A percentile compares a stretch with the other conserved stretches of the same genome.
phyloP scores from a whole-genome alignment of 2,113 vertebrate genomes.

The Microcebus murinus region DNA sequence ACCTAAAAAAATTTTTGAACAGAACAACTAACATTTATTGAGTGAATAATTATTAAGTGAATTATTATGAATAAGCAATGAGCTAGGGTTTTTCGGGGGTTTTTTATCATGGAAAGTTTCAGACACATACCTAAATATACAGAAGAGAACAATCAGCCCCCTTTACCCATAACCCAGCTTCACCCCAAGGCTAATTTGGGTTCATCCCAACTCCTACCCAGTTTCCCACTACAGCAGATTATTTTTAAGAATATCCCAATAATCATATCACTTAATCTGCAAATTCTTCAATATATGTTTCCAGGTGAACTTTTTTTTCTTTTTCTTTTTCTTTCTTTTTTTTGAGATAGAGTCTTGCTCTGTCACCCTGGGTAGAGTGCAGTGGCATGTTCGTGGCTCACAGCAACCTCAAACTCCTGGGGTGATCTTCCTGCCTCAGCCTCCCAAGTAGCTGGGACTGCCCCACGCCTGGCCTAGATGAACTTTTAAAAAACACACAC shows the following conservation, averaged over 20 bases:
- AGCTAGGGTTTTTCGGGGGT: background rate
- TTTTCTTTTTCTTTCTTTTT: no score
- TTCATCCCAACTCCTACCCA: background rate
- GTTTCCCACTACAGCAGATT: background rate
- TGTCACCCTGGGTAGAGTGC: no score
- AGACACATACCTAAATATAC: background rate
- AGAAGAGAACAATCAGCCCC: background rate
- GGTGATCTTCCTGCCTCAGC: no score
- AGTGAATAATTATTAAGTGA: background rate
- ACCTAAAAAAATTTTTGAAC: background rate
- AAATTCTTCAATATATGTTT: constrained; percentile 4
- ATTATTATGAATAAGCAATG: background rate
- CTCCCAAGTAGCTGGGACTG: no score
- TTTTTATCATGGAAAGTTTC: background rate
- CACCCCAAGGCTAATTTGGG: background rate
- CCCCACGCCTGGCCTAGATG: background rate
- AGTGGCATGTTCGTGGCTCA: no score
- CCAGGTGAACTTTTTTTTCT: background rate
- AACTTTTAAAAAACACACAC: background rate
- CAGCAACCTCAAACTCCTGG: no score
- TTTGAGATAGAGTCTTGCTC: no score
- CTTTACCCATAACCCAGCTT: background rate
- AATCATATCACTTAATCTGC: background rate
- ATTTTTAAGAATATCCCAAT: constrained; percentile 16
- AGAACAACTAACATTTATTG: background rate